Conservation (phyloP, 2,797 vertebrate species). For the Neosilurus hyrtlii region DNA sequence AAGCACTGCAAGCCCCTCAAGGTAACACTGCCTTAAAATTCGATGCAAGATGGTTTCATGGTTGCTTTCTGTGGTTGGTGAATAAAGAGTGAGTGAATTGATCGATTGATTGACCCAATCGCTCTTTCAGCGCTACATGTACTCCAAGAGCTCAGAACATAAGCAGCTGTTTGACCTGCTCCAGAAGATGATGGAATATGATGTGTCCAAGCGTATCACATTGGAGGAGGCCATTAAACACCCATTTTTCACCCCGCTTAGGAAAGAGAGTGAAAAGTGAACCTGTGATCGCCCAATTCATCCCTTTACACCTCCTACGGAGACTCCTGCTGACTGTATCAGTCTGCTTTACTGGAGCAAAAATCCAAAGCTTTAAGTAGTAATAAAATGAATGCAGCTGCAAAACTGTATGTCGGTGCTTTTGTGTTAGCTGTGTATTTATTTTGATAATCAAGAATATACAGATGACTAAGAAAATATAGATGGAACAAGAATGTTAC, state of each 20-base stretch:
- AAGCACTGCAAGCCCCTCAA: constrained; percentile 83
- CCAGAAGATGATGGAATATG: constrained; percentile 83
- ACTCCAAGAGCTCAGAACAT: constrained; percentile 71
- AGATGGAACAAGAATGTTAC: background rate
- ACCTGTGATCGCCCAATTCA: background rate
- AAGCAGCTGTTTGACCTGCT: constrained; percentile 81
- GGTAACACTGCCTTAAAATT: constrained; percentile 64
- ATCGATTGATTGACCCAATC: background rate
- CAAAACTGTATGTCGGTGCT: background rate
- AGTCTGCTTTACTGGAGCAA: constrained; percentile 64
- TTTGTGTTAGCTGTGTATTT: background rate
- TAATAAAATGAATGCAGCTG: background rate
- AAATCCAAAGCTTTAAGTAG: constrained; percentile 9
- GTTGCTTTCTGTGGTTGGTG: background rate
- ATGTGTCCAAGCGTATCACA: constrained; percentile 76
- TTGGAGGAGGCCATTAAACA: constrained; percentile 82
- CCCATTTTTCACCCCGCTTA: constrained; percentile 78
- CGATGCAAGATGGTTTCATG: background rate
- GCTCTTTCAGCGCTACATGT: constrained; percentile 74
- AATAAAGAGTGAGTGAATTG: background rate
- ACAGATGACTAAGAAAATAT: background rate
- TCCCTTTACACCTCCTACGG: constrained; percentile 52
- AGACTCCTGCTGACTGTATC: constrained; percentile 71
- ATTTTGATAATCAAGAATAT: background rate
- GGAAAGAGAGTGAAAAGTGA: constrained; percentile 49